Evolutionary conservation across 2,113 vertebrate genomes (phyloP).

Genomic region (Redunca redunca): DNA sequence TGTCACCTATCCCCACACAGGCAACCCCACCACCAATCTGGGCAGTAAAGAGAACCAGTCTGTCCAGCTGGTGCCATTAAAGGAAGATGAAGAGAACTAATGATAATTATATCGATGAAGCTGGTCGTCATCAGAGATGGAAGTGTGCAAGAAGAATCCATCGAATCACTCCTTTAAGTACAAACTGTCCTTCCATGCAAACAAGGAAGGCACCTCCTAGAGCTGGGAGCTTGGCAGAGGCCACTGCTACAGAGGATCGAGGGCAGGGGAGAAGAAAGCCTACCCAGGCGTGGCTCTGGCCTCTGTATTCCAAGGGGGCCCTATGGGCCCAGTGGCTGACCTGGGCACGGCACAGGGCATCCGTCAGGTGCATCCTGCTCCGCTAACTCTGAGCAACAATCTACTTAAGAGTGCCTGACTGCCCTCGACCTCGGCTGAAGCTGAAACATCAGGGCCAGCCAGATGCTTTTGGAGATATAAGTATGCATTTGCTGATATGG

Average conservation of each 20-base stretch:
- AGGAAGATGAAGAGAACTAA: constrained; percentile 87
- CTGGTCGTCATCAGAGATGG: constrained; percentile 87
- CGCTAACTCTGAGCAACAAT: background rate
- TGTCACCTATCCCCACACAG: constrained; percentile 91
- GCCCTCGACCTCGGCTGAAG: background rate
- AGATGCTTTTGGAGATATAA: background rate
- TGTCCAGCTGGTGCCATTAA: constrained; percentile 91
- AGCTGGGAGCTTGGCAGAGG: constrained; percentile 53
- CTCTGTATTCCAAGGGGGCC: background rate
- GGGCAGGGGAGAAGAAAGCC: constrained; percentile 51
- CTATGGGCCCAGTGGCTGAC: background rate
- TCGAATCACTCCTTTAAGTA: constrained; percentile 78
- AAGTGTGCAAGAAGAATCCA: constrained; percentile 75
- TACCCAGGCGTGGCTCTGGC: constrained; percentile 43
- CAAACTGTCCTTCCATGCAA: constrained; percentile 77
- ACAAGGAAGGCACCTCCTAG: constrained; percentile 74
- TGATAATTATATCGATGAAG: constrained; percentile 89
- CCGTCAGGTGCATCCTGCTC: background rate
- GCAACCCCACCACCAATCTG: constrained; percentile 86
- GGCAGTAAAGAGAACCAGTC: constrained; percentile 82
- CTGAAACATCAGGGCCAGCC: background rate
- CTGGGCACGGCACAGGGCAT: background rate
- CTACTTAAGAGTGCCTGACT: background rate
- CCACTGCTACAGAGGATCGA: constrained; percentile 56
- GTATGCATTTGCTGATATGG: background rate